A percentile compares a stretch with the other conserved stretches of the same genome.
These are phyloP conservation scores for Schmidtea mediterranea DNA, from an alignment of 1,140 invertebrate genomes.

Conservation along the genomic window DNA sequence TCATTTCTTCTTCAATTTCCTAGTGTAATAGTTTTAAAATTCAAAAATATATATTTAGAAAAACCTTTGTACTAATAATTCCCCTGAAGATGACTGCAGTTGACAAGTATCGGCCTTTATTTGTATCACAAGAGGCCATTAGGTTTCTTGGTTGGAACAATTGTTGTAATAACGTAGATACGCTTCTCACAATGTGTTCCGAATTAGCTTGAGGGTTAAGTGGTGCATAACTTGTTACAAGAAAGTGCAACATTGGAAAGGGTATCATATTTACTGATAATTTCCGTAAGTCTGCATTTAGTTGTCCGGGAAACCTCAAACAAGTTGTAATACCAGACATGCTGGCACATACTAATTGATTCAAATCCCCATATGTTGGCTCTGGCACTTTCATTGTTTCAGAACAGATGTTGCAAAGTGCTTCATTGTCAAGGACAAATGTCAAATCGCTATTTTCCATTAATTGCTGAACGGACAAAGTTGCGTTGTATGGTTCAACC, in stretches of 20 bases:
- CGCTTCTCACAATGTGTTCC: conserved; percentile 14
- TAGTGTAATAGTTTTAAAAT: too few relatives aligned
- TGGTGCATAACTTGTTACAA: conserved; percentile 11
- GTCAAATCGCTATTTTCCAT: conserved; percentile 41
- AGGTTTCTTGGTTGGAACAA: conserved; percentile 19
- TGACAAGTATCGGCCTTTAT: conserved; percentile 35
- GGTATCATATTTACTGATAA: conserved; percentile 13
- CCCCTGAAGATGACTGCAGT: conserved; percentile 10
- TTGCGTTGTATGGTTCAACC: conserved; percentile 8
- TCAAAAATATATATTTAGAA: too few relatives aligned
- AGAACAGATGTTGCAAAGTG: conserved; percentile 66
- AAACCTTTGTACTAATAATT: conserved; percentile 8
- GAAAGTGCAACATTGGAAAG: conserved; percentile 12
- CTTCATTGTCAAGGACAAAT: conserved; percentile 37
- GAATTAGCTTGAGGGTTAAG: conserved; percentile 34
- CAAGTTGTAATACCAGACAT: conserved; percentile 12
- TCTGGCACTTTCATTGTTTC: conserved; percentile 17
- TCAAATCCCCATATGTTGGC: conserved; percentile 27
- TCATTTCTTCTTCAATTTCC: too few relatives aligned
- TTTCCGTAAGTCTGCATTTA: conserved; percentile 11
- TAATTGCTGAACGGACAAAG: conserved; percentile 14
- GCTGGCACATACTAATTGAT: conserved; percentile 3
- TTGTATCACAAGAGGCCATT: conserved; percentile 43
- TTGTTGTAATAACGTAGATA: conserved; percentile 7
- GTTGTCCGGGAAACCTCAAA: conserved; percentile 11